A percentile compares a stretch with the other conserved stretches of the same genome.
These are phyloP conservation scores for Mormyrus iriodes DNA, from an alignment of 2,113 vertebrate species.

Conservation along the genomic window DNA sequence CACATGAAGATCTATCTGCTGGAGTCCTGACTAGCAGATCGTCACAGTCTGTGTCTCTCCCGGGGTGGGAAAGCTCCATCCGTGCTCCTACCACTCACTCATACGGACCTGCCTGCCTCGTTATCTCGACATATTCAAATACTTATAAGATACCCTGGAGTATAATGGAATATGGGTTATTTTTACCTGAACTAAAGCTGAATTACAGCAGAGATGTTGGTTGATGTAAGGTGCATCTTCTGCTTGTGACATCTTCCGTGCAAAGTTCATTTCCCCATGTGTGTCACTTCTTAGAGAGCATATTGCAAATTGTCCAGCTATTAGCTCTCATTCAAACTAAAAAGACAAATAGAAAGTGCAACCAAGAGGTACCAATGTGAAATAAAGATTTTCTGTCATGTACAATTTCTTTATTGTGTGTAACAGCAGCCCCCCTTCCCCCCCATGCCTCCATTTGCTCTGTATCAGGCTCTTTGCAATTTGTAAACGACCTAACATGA, in stretches of 20 bases:
- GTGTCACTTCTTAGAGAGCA: background rate
- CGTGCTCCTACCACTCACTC: background rate
- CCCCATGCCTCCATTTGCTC: background rate
- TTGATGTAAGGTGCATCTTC: background rate
- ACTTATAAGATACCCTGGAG: background rate
- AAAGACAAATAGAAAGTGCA: background rate
- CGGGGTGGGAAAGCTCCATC: background rate
- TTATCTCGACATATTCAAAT: conserved; percentile 1
- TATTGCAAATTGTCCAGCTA: background rate
- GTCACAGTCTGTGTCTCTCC: background rate
- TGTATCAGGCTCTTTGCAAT: background rate
- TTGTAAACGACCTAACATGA: conserved; percentile 6
- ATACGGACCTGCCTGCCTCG: background rate
- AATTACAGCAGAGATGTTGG: background rate
- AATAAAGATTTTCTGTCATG: background rate
- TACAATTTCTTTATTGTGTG: conserved; percentile 2
- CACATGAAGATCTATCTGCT: background rate
- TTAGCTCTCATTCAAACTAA: background rate
- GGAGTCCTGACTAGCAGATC: background rate
- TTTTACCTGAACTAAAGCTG: background rate
- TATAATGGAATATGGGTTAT: background rate
- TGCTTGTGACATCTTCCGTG: background rate
- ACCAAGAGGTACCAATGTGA: background rate
- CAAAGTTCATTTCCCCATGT: background rate
- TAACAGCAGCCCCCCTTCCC: background rate